Conservation (phyloP, 2,113 vertebrate genomes). For the Trematocara zebra region DNA sequence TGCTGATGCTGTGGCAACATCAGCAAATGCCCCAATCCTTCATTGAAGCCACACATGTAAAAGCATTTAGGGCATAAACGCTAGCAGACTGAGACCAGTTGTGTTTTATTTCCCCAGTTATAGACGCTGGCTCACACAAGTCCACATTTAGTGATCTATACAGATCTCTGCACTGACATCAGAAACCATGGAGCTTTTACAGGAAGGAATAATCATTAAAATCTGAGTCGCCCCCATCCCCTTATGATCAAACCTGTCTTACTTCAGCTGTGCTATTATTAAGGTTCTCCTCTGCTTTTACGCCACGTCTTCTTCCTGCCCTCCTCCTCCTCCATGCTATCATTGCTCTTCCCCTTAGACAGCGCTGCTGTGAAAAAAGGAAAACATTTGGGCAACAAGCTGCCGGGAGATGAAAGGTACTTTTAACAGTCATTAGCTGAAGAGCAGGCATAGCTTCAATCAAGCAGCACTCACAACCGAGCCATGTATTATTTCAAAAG, state of each 20-base stretch:
- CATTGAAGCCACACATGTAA: background rate
- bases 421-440: conserved; percentile 49
- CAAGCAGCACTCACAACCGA: conserved; percentile 25
- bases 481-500: conserved; percentile 12
- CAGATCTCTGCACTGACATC: background rate
- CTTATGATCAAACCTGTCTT: background rate
- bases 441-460: conserved; percentile 35
- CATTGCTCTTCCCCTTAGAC: background rate
- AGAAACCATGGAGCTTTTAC: background rate
- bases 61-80: background rate
- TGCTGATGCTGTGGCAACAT: background rate
- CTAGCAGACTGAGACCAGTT: background rate
- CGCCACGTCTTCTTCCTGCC: background rate
- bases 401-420: conserved; percentile 26
- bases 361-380: background rate
- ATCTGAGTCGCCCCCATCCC: background rate
- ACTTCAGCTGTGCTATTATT: background rate
- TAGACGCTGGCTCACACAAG: background rate
- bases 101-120: background rate
- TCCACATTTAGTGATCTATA: background rate
- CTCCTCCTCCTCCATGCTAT: background rate
- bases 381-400: conserved; percentile 2
- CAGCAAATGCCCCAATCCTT: background rate
- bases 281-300: background rate
- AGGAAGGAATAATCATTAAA: background rate